A percentile compares a stretch with the other conserved stretches of the same genome.
These are phyloP conservation scores for Mastomys coucha DNA, from an alignment of 2,113 vertebrate species.

Conservation along the genomic window DNA sequence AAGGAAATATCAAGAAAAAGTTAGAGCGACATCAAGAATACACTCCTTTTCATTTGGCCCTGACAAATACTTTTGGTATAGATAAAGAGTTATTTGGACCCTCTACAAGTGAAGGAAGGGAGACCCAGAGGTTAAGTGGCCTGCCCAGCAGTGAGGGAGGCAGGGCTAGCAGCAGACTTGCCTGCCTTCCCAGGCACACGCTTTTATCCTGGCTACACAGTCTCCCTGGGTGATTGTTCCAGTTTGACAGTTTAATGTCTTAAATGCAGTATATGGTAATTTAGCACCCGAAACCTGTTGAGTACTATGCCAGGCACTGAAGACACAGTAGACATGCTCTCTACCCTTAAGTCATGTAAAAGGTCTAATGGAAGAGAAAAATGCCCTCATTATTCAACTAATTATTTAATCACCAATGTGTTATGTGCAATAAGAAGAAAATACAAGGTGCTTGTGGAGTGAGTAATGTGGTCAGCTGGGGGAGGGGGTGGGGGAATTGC, in stretches of 20 bases:
- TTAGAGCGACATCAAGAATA: not conserved
- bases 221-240: not conserved
- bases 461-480: not conserved
- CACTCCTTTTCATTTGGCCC: not conserved
- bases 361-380: not conserved
- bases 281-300: not conserved
- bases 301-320: not conserved
- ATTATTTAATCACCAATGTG: conserved; percentile 19
- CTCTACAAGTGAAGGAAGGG: not conserved
- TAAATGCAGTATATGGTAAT: not conserved
- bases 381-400: conserved; percentile 8
- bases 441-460: conserved; percentile 16
- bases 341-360: not conserved
- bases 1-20: conserved; percentile 27
- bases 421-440: conserved; percentile 33
- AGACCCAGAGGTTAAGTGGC: too few relatives aligned
- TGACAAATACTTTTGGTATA: not conserved
- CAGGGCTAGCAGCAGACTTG: not conserved
- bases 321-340: not conserved
- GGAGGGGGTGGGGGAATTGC: not conserved
- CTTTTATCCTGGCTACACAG: not conserved
- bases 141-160: not conserved
- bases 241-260: not conserved
- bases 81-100: not conserved
- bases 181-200: not conserved